Conservation (phyloP, 2,797 vertebrate species). For the Momotus momota region DNA sequence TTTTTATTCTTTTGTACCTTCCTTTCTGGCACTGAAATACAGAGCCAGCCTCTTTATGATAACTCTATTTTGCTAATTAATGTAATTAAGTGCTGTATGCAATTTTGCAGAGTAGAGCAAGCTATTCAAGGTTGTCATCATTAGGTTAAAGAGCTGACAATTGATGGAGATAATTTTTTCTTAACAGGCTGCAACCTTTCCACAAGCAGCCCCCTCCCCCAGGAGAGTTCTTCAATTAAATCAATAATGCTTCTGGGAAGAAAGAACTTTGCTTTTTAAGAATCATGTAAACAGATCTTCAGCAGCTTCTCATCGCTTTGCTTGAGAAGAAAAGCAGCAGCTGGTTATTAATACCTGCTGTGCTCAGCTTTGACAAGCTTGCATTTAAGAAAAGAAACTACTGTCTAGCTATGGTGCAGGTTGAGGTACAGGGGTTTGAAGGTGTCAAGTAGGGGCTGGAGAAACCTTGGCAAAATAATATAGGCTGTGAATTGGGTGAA, state of each 20-base stretch:
- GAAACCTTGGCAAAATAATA: neutral
- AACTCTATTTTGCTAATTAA: constrained; percentile 65
- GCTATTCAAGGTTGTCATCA: constrained; percentile 49
- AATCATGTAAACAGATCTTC: constrained; percentile 29
- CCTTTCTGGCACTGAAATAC: neutral
- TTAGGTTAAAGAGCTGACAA: constrained; percentile 71
- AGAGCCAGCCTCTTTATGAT: constrained; percentile 30
- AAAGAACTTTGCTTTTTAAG: constrained; percentile 44
- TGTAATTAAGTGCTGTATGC: constrained; percentile 59
- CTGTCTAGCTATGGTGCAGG: neutral
- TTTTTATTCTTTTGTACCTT: neutral
- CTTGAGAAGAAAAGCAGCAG: constrained; percentile 14
- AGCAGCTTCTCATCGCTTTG: neutral
- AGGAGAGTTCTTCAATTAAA: constrained; percentile 54
- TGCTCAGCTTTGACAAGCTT: neutral
- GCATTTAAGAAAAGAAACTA: neutral
- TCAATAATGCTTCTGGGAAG: constrained; percentile 46
- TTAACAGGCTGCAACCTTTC: constrained; percentile 58
- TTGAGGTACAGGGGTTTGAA: neutral
- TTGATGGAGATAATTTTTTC: constrained; percentile 58
- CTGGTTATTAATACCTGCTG: constrained; percentile 55
- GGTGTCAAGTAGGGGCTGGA: neutral
- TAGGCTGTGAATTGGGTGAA: neutral
- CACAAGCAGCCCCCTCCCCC: neutral
- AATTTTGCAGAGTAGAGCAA: constrained; percentile 48